These are phyloP conservation scores for Galemys pyrenaicus DNA, from an alignment of 2,113 vertebrate genomes.

Conservation along the genomic window DNA sequence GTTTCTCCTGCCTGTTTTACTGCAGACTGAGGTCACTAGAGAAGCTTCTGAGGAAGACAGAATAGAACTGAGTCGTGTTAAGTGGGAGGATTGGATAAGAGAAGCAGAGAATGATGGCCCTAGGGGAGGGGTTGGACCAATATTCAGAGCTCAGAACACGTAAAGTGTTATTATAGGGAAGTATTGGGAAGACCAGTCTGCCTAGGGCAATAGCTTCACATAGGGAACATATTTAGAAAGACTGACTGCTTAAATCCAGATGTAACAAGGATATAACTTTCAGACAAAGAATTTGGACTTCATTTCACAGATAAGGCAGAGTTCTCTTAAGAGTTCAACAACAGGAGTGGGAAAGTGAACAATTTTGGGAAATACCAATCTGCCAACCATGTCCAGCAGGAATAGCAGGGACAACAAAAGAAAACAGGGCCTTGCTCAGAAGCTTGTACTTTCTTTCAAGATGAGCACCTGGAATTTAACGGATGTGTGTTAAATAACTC, in stretches of 20 bases:
- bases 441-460: slow-evolving; percentile 5
- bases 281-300: neutral
- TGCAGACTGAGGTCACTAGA: neutral
- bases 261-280: neutral
- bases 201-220: neutral
- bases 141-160: neutral
- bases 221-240: neutral
- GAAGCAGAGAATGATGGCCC: neutral
- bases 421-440: neutral
- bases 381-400: neutral
- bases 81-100: neutral
- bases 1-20: neutral
- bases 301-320: neutral
- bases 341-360: neutral
- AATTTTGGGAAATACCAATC: neutral
- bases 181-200: neutral
- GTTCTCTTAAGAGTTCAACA: neutral
- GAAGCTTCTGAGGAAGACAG: neutral
- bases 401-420: neutral
- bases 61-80: neutral
- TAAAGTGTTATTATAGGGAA: neutral
- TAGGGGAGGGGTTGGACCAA: too few relatives aligned
- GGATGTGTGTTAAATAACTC: neutral
- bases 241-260: neutral
- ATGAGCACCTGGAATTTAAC: neutral